Percentiles rank a stretch among this genome's conserved stretches.
Conservation (phyloP, 1,140 invertebrate genomes). For the Caerostris darwini region DNA sequence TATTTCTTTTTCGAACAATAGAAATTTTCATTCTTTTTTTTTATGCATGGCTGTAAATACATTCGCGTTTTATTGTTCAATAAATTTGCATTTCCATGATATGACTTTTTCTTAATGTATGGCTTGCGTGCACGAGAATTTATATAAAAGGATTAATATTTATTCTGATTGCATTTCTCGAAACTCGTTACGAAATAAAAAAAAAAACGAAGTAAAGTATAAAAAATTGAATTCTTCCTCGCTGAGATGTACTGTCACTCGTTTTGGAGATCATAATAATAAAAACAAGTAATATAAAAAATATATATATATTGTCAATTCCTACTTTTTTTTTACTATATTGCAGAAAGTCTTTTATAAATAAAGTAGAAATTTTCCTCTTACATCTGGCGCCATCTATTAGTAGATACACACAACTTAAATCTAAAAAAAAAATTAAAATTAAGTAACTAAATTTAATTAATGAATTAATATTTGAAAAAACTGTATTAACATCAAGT, state of each 20-base stretch:
- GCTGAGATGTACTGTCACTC: background rate
- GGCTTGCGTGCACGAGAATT: background rate
- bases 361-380: too few species aligned
- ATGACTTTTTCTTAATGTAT: background rate
- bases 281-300: background rate
- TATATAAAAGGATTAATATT: background rate
- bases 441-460: too few species aligned
- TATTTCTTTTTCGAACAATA: slow-evolving; percentile 31
- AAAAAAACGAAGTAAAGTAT: background rate
- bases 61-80: background rate
- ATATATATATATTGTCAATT: background rate
- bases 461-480: too few species aligned
- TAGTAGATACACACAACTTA: too few species aligned
- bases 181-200: too few species aligned
- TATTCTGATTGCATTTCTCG: background rate
- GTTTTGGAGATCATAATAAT: background rate
- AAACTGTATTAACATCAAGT: too few species aligned
- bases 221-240: background rate
- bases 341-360: too few species aligned
- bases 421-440: too few species aligned
- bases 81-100: background rate
- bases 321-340: too few species aligned
- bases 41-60: background rate
- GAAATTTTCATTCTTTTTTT: background rate
- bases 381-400: too few species aligned